Conservation (phyloP, 2,797 vertebrate species). For the Spinibarbus caldwelli region DNA sequence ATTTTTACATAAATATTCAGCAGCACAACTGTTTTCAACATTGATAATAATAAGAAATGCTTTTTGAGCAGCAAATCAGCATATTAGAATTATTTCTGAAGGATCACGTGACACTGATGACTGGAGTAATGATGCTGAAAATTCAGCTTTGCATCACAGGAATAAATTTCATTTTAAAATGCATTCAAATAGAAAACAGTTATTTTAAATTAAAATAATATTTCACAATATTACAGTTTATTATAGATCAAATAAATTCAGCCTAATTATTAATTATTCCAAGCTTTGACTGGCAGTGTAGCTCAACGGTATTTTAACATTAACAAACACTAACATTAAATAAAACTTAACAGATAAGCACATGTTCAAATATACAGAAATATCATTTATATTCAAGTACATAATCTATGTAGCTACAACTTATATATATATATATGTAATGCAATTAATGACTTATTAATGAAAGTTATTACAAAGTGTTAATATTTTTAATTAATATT, state of each 20-base stretch:
- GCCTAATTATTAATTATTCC: background rate
- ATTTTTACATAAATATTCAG: too few relatives aligned
- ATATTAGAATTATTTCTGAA: background rate
- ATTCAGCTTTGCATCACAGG: background rate
- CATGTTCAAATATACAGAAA: background rate
- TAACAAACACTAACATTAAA: background rate
- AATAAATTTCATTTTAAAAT: background rate
- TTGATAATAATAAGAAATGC: background rate
- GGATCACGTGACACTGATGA: conserved; percentile 4
- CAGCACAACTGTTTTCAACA: background rate
- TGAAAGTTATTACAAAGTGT: background rate
- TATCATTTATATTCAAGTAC: background rate
- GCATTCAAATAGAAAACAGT: too few relatives aligned
- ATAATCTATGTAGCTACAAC: background rate
- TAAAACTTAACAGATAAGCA: background rate
- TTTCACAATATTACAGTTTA: background rate
- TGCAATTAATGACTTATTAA: background rate
- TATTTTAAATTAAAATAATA: background rate
- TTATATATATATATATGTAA: background rate
- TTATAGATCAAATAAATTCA: background rate
- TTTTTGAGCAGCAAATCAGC: background rate
- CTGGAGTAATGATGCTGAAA: background rate
- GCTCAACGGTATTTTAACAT: background rate
- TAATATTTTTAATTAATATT: background rate
- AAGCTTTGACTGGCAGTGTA: background rate